These are phyloP conservation scores for Centrocercus urophasianus DNA, from an alignment of 2,113 vertebrate genomes.

Conservation along the genomic window DNA sequence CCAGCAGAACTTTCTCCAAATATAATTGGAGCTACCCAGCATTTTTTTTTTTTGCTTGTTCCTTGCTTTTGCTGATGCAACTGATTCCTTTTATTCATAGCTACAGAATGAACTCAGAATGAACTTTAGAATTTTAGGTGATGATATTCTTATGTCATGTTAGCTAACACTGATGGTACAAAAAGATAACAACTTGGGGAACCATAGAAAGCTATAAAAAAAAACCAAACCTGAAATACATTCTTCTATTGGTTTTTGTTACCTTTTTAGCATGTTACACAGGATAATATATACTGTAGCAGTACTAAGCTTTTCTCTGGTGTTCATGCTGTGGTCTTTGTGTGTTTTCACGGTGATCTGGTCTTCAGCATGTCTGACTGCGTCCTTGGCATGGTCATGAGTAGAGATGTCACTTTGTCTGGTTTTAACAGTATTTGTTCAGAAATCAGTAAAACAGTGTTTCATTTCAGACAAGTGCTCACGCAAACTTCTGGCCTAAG, in stretches of 20 bases:
- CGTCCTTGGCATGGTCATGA: background rate
- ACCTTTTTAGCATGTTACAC: background rate
- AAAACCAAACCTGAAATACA: background rate
- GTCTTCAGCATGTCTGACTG: background rate
- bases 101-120: background rate
- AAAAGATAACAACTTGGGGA: background rate
- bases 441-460: background rate
- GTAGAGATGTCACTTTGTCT: background rate
- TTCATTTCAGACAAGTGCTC: background rate
- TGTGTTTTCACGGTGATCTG: conserved; percentile 7
- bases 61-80: background rate
- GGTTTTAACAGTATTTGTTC: background rate
- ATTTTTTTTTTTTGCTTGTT: background rate
- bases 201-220: background rate
- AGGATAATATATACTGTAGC: background rate
- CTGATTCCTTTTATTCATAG: background rate
- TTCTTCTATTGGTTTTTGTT: background rate
- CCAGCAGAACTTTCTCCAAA: background rate
- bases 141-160: background rate
- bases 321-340: background rate
- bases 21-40: background rate
- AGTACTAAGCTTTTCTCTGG: background rate
- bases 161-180: background rate
- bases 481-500: background rate
- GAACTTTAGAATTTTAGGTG: background rate